A percentile compares a stretch with the other conserved stretches of the same genome.
Conservation (phyloP, 2,797 vertebrate genomes). For the Phataginus tetradactyla region DNA sequence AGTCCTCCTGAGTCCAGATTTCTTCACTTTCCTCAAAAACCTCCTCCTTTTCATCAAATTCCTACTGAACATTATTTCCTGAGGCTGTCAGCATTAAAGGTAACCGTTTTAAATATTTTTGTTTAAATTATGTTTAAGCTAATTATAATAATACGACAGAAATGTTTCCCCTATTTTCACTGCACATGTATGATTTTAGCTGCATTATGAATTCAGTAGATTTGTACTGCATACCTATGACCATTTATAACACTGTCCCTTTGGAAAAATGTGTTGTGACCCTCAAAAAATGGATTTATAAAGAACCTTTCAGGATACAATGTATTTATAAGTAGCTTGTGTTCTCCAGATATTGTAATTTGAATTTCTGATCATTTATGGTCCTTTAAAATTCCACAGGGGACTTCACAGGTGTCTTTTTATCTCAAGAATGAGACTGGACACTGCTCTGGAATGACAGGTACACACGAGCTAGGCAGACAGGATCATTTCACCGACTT, state of each 20-base stretch:
- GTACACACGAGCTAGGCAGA: no score
- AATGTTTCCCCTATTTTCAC: background rate
- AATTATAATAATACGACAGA: background rate
- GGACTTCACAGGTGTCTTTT: background rate
- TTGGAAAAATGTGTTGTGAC: background rate
- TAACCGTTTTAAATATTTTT: background rate
- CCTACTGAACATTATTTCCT: background rate
- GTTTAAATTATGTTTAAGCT: background rate
- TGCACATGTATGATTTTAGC: background rate
- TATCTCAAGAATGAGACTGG: background rate
- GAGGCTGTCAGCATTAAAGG: background rate
- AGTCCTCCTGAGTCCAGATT: background rate
- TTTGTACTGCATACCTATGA: background rate
- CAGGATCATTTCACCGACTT: background rate
- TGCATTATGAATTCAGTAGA: background rate
- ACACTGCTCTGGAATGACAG: background rate
- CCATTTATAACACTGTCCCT: background rate
- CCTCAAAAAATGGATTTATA: background rate
- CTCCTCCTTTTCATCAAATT: slow-evolving; percentile 26
- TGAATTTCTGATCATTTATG: background rate
- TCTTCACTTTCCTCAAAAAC: background rate
- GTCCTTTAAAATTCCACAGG: background rate
- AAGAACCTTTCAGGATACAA: background rate
- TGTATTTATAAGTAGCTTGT: background rate
- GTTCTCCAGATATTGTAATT: background rate